Percentiles rank a stretch among this genome's conserved stretches.
Conservation (phyloP, 2,888 invertebrate genomes). For the Polia nebulosa region DNA sequence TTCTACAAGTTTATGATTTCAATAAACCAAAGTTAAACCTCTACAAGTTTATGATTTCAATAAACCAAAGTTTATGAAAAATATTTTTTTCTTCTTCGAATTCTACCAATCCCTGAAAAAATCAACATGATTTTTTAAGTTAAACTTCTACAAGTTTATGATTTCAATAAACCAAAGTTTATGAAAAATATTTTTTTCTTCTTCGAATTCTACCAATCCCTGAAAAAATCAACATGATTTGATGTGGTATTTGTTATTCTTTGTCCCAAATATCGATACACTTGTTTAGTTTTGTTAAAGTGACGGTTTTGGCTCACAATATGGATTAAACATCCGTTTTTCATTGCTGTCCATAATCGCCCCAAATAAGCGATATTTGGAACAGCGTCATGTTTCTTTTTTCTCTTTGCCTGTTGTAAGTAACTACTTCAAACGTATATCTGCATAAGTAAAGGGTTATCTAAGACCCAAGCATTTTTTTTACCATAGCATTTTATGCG, state of each 20-base stretch:
- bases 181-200: not conserved
- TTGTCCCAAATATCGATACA: not conserved
- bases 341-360: no score
- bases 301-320: no score
- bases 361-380: no score
- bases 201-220: not conserved
- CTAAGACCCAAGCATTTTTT: not conserved
- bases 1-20: no score
- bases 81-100: not conserved
- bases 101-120: not conserved
- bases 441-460: not conserved
- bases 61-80: not conserved
- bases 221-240: not conserved
- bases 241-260: not conserved
- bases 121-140: not conserved
- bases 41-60: not conserved
- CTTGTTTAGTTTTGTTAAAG: not conserved
- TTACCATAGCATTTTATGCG: slow-evolving; percentile 1
- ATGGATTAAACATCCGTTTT: no score
- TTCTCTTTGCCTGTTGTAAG: no score
- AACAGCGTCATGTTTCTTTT: no score
- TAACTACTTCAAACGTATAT: not conserved
- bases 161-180: not conserved
- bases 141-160: not conserved
- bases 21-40: no score